Percentiles rank a stretch among this genome's conserved stretches.
Conservation (phyloP, 2,888 invertebrate genomes). For the Troglohyphantes excavatus region DNA sequence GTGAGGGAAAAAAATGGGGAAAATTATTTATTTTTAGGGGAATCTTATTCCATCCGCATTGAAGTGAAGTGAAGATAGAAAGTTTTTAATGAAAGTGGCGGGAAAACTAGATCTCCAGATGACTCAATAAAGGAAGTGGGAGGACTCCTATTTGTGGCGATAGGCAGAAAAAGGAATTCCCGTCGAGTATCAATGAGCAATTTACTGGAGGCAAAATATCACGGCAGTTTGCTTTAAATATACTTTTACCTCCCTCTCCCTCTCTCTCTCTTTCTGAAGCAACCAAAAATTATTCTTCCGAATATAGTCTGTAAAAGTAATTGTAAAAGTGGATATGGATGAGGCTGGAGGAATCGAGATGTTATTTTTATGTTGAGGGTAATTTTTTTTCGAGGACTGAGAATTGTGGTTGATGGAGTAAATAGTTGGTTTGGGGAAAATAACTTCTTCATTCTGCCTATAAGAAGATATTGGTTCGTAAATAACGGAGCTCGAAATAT, state of each 20-base stretch:
- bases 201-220: conserved; percentile 35
- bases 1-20: not conserved
- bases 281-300: conserved; percentile 1
- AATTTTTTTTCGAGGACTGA: conserved; percentile 27
- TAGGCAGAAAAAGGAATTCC: not conserved
- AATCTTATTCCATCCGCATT: not conserved
- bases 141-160: conserved; percentile 10
- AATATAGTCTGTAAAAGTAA: conserved; percentile 26
- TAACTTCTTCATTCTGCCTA: not conserved
- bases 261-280: no score
- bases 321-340: conserved; percentile 23
- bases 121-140: conserved; percentile 49
- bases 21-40: conserved; percentile 29
- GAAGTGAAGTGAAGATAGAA: not conserved
- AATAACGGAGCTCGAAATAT: not conserved
- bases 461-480: not conserved
- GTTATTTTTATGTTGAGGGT: conserved; percentile 34
- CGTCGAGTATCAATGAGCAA: conserved; percentile 21
- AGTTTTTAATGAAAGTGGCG: conserved; percentile 54
- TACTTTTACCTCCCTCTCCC: conserved; percentile 19
- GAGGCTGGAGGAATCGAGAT: conserved; percentile 20
- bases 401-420: not conserved
- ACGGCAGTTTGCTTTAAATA: conserved; percentile 15
- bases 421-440: not conserved
- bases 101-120: conserved; percentile 20